Evolutionary conservation across 2,797 vertebrate genomes (phyloP).

Genomic region (Alectoris magna): DNA sequence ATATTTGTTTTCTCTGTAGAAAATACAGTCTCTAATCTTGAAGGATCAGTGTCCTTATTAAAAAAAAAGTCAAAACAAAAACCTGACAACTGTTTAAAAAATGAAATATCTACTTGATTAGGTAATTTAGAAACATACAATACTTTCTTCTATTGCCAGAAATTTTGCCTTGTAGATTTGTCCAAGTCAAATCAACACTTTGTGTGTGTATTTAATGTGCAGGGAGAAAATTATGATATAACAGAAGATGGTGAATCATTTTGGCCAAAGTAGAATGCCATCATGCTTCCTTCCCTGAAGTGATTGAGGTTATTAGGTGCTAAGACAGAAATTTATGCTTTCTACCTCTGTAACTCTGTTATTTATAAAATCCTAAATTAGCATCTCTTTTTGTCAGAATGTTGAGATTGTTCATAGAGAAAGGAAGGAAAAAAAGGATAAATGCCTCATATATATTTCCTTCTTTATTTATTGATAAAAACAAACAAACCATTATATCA

Average conservation of each 20-base stretch:
- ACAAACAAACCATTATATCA: background rate
- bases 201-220: constrained; percentile 64
- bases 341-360: constrained; percentile 31
- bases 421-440: background rate
- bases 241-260: constrained; percentile 70
- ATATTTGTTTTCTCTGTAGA: constrained; percentile 67
- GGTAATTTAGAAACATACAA: constrained; percentile 73
- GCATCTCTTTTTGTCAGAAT: constrained; percentile 43
- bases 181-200: constrained; percentile 76
- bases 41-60: constrained; percentile 64
- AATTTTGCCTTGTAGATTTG: constrained; percentile 72
- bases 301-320: constrained; percentile 60
- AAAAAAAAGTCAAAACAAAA: constrained; percentile 63
- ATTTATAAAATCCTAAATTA: constrained; percentile 36
- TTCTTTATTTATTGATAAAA: background rate
- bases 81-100: constrained; percentile 67
- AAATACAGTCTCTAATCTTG: constrained; percentile 63
- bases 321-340: constrained; percentile 53
- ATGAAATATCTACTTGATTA: constrained; percentile 75
- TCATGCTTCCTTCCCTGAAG: constrained; percentile 45
- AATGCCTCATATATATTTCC: constrained; percentile 11
- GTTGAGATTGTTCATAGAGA: background rate
- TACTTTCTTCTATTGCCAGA: constrained; percentile 72
- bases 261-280: constrained; percentile 53
- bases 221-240: constrained; percentile 61